Percentiles rank a stretch among this genome's conserved stretches.
Conservation (phyloP, 92 coral and sea anemone species). For the Actinernus sp. region DNA sequence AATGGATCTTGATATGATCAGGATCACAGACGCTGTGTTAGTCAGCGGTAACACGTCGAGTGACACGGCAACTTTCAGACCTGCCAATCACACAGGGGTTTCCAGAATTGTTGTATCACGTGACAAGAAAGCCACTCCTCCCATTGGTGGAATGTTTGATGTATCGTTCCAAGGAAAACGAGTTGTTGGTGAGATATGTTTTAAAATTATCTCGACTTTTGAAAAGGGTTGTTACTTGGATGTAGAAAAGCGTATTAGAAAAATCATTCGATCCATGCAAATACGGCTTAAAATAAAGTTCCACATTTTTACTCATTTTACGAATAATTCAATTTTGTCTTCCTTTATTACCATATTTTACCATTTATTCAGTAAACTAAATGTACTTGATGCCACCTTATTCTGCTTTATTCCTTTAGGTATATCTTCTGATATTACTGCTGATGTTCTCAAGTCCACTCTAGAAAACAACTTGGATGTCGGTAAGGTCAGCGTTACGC, state of each 20-base stretch:
- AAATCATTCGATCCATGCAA: too few relatives aligned
- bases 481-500: conserved; percentile 70
- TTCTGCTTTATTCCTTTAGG: conserved; percentile 15
- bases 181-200: conserved; percentile 48
- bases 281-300: background rate
- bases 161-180: conserved; percentile 42
- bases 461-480: conserved; percentile 72
- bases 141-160: conserved; percentile 82
- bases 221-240: too few relatives aligned
- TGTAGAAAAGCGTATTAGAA: too few relatives aligned
- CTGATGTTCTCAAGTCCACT: conserved; percentile 50
- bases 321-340: too few relatives aligned
- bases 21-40: conserved; percentile 52
- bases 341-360: too few relatives aligned
- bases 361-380: background rate
- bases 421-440: conserved; percentile 60
- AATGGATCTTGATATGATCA: conserved; percentile 61
- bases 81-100: conserved; percentile 36
- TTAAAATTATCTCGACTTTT: too few relatives aligned
- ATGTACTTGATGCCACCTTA: background rate
- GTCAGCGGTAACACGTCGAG: conserved; percentile 45
- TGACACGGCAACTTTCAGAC: conserved; percentile 39
- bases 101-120: conserved; percentile 62
- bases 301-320: too few relatives aligned
- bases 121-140: conserved; percentile 73